Evolutionary conservation across 35 echinoderm and acorn worm species (phyloP).

Genomic region (Patiria miniata): DNA sequence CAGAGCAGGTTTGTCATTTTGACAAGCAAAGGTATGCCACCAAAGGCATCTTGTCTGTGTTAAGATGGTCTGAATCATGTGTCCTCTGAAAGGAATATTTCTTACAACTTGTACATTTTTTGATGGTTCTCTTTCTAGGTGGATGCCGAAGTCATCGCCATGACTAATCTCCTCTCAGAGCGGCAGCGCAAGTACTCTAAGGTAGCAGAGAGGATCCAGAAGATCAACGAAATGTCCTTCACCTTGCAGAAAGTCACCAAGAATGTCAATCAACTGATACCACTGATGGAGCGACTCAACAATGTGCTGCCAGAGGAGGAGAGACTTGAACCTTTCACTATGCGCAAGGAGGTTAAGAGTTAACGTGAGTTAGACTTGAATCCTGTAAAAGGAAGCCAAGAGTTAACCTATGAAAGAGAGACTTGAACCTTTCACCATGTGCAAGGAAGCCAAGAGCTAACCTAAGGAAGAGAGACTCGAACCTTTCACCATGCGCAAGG

Average conservation of each 20-base stretch:
- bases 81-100: too few species aligned
- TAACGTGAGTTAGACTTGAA: background rate
- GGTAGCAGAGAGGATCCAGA: conserved; percentile 89
- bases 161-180: conserved; percentile 68
- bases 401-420: too few species aligned
- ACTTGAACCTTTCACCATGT: conserved; percentile 92
- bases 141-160: conserved; percentile 62
- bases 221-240: conserved; percentile 92
- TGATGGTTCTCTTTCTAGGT: conserved; percentile 55
- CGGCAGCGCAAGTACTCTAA: conserved; percentile 87
- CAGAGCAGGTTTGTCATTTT: too few species aligned
- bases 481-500: too few species aligned
- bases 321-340: conserved; percentile 85
- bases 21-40: too few species aligned
- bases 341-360: conserved; percentile 41
- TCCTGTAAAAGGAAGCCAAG: too few species aligned
- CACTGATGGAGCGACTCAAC: conserved; percentile 91
- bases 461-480: too few species aligned
- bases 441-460: conserved; percentile 3
- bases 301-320: conserved; percentile 81
- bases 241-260: conserved; percentile 73
- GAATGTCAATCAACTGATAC: conserved; percentile 82
- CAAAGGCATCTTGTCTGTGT: too few species aligned
- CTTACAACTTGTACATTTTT: too few species aligned
- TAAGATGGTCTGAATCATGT: too few species aligned